phyloP scores from a whole-genome alignment of 2,888 invertebrate species.

The Ischnura elegans region DNA sequence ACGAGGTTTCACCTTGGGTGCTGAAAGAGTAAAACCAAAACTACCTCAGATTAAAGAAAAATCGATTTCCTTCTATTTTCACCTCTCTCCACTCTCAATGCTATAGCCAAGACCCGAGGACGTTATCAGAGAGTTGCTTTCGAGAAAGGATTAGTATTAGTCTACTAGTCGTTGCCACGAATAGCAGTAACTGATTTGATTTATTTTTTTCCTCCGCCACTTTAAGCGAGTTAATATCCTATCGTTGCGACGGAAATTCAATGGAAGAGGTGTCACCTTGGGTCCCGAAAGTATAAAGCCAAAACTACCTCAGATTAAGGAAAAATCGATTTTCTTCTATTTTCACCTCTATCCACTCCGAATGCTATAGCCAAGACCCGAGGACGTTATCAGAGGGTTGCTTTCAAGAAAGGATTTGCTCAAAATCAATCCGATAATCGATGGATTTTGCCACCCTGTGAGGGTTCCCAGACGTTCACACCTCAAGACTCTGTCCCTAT shows the following conservation, averaged over 20 bases:
- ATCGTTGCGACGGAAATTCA: neutral
- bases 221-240: neutral
- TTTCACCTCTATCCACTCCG: neutral
- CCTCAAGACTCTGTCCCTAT: neutral
- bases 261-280: neutral
- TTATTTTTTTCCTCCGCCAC: neutral
- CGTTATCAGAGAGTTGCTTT: neutral
- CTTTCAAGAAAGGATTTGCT: neutral
- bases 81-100: neutral
- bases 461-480: neutral
- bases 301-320: neutral
- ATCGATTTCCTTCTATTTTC: neutral
- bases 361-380: neutral
- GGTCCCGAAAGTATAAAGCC: neutral
- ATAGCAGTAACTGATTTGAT: too few species aligned
- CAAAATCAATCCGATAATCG: conserved; percentile 24
- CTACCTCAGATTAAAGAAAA: neutral
- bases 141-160: too few species aligned
- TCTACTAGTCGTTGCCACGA: too few species aligned
- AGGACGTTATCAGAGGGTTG: neutral
- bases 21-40: neutral
- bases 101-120: neutral
- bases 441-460: neutral
- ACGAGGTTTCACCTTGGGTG: neutral
- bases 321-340: neutral